A percentile compares a stretch with the other conserved stretches of the same genome.
These are phyloP conservation scores for Chloroceryle aenea DNA, from an alignment of 2,113 vertebrate species.

Conservation along the genomic window DNA sequence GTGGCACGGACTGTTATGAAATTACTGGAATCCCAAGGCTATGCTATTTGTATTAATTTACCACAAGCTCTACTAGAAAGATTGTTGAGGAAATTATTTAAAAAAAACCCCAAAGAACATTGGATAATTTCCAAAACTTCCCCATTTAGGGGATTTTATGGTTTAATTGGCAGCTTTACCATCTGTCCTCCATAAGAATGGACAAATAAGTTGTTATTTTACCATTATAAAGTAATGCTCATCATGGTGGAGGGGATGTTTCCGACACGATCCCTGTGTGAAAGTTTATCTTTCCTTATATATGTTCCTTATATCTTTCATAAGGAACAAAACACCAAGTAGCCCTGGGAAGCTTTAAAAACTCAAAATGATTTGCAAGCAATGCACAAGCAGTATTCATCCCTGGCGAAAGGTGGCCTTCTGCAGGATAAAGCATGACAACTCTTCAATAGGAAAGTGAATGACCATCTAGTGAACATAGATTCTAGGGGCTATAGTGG, in stretches of 20 bases:
- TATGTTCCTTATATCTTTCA: background rate
- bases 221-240: background rate
- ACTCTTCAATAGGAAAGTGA: accelerated
- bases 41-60: background rate
- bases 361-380: background rate
- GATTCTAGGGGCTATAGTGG: background rate
- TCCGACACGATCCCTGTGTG: background rate
- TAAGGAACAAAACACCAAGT: background rate
- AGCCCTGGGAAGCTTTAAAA: background rate
- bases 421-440: background rate
- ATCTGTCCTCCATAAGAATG: background rate
- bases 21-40: background rate
- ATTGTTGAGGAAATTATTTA: background rate
- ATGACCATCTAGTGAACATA: background rate
- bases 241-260: background rate
- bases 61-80: background rate
- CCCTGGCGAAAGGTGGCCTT: background rate
- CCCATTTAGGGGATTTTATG: background rate
- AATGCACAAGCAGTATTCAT: background rate
- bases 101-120: background rate
- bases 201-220: background rate
- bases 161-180: background rate
- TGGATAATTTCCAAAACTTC: background rate
- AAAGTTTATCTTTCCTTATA: background rate
- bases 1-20: background rate